Conservation (phyloP, 64 coral and sea anemone genomes). For the Actinia tenebrosa region DNA sequence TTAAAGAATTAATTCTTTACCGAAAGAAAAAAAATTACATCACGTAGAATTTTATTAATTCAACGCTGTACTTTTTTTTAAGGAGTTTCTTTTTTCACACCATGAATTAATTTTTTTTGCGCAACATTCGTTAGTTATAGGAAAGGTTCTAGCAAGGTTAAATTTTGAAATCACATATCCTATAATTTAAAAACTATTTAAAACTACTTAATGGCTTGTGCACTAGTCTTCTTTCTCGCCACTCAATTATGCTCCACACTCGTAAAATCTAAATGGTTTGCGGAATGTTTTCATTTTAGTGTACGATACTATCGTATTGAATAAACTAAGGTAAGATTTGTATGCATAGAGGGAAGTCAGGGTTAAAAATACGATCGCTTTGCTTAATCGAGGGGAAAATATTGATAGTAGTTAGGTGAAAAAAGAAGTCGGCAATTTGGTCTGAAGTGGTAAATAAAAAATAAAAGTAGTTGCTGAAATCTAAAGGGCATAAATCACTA, state of each 20-base stretch:
- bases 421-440: background rate
- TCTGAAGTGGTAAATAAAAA: background rate
- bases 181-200: conserved; percentile 10
- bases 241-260: background rate
- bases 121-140: background rate
- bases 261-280: background rate
- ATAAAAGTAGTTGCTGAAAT: background rate
- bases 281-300: background rate
- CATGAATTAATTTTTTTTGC: too few relatives aligned
- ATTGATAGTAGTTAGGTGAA: background rate
- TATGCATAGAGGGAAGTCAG: background rate
- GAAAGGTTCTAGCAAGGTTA: background rate
- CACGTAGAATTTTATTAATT: too few relatives aligned
- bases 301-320: background rate
- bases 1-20: background rate
- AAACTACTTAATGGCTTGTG: background rate
- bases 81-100: background rate
- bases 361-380: background rate
- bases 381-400: background rate
- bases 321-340: background rate
- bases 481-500: background rate
- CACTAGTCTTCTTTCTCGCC: background rate
- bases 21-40: too few relatives aligned
- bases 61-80: background rate
- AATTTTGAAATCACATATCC: background rate